Evolutionary conservation across 2,888 invertebrate genomes (phyloP).

Genomic region (Syrista parreyssii): DNA sequence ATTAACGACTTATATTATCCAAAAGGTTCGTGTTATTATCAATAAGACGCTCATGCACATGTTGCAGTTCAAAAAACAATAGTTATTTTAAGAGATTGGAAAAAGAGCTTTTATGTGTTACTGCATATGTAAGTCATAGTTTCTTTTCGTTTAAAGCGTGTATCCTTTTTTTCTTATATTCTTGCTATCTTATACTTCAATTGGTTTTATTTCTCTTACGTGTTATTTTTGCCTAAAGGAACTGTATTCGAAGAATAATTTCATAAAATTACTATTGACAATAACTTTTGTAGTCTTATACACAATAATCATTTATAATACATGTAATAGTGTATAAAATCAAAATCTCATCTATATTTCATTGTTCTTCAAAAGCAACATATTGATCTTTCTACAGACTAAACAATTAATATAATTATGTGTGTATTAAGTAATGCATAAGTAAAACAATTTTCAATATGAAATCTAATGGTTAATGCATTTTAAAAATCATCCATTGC

Average conservation of each 20-base stretch:
- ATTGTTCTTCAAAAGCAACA: background rate
- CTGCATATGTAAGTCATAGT: background rate
- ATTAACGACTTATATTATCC: conserved; percentile 47
- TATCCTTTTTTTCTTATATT: background rate
- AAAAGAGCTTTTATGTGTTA: background rate
- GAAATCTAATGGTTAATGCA: background rate
- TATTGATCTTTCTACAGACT: background rate
- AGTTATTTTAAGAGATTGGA: background rate
- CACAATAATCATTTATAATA: background rate
- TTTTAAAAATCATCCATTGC: background rate
- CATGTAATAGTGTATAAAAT: background rate
- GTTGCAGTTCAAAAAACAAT: conserved; percentile 39
- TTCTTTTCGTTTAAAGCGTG: background rate
- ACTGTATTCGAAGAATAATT: too few relatives aligned
- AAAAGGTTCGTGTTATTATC: conserved; percentile 47
- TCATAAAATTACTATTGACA: background rate
- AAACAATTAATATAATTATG: background rate
- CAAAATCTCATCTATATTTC: background rate
- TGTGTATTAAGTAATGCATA: background rate
- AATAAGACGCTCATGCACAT: conserved; percentile 46
- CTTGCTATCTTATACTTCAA: too few relatives aligned
- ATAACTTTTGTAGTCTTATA: background rate
- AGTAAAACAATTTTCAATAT: background rate
- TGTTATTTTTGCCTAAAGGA: too few relatives aligned
- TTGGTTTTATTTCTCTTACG: too few relatives aligned